These are phyloP conservation scores for Meleagris gallopavo DNA, from an alignment of 2,113 vertebrate species.

Conservation along the genomic window DNA sequence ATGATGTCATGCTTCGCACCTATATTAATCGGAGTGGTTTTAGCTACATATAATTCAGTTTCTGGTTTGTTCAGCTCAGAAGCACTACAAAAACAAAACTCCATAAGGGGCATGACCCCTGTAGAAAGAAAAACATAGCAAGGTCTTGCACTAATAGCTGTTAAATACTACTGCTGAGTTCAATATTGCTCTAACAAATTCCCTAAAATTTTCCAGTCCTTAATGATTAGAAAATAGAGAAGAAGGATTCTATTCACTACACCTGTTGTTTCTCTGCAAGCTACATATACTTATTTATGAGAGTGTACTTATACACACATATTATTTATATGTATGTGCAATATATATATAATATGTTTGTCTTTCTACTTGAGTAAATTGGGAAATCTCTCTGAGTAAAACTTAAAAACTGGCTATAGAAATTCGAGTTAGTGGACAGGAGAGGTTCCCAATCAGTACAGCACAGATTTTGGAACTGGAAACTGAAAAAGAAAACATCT, in stretches of 20 bases:
- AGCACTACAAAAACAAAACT: background rate
- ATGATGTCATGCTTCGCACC: background rate
- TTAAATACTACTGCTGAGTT: background rate
- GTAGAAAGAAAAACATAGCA: slow-evolving; percentile 6
- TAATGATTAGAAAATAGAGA: background rate
- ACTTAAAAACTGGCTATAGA: background rate
- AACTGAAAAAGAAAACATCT: background rate
- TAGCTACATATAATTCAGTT: slow-evolving; percentile 13
- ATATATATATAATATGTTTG: background rate
- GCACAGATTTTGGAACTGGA: background rate
- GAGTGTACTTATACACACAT: background rate
- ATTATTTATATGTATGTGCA: rapidly evolving
- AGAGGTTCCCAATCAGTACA: background rate
- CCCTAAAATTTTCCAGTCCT: background rate
- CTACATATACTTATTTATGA: background rate
- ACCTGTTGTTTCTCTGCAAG: background rate
- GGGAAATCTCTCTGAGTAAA: background rate
- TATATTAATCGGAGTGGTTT: background rate
- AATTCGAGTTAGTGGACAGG: background rate
- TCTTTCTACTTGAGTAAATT: background rate
- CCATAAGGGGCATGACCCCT: background rate
- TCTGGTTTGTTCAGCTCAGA: slow-evolving; percentile 24
- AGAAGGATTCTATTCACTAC: background rate
- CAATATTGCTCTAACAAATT: background rate
- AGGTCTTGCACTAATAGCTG: background rate